A percentile compares a stretch with the other conserved stretches of the same genome.
Evolutionary conservation across 1,140 invertebrate genomes (phyloP).

Genomic region (Mylabris phalerata): DNA sequence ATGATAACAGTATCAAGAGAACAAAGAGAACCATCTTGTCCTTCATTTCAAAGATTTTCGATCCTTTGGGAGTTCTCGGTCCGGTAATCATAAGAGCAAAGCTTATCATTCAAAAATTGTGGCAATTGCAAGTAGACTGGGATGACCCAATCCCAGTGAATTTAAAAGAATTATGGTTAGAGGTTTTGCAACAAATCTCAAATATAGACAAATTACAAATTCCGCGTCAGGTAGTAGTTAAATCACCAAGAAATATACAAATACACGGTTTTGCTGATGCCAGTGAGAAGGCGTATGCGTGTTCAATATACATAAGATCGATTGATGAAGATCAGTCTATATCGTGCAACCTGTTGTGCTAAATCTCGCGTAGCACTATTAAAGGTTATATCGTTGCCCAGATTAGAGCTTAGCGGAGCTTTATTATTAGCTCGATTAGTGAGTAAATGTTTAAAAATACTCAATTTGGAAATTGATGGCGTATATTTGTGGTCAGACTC

Average conservation of each 20-base stretch:
- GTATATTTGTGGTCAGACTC: conserved; percentile 40
- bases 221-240: background rate
- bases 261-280: no score
- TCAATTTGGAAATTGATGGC: background rate
- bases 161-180: background rate
- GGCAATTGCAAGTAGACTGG: conserved; percentile 37
- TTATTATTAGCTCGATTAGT: conserved; percentile 1
- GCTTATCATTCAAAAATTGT: conserved; percentile 40
- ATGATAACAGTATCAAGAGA: no score
- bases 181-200: background rate
- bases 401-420: conserved; percentile 1
- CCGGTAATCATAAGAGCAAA: conserved; percentile 38
- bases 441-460: background rate
- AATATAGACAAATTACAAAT: background rate
- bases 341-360: no score
- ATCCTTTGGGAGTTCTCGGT: conserved; percentile 26
- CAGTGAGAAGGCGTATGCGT: no score
- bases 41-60: conserved; percentile 20
- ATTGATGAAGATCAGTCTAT: no score
- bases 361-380: background rate
- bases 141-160: conserved; percentile 30
- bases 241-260: no score
- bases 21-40: conserved; percentile 30
- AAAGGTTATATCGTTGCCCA: conserved; percentile 6
- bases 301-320: no score